Base-by-base conservation (phyloP, 2,113 vertebrate species). In the Theristicus caerulescens region DNA sequence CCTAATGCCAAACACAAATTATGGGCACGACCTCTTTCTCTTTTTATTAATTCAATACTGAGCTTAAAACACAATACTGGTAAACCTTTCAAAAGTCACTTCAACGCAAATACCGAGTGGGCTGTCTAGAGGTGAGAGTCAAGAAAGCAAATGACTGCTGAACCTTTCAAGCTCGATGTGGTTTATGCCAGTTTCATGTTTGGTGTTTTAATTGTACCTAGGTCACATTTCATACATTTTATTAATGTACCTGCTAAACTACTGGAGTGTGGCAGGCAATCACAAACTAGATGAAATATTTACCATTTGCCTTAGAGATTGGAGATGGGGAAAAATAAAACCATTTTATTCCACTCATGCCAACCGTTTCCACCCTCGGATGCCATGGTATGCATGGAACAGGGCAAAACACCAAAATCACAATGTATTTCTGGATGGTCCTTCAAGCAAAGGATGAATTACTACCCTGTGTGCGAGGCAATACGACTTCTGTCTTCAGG, bases 1-100 rank as follows among this genome's bases (percentile, higher is more conserved):
- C 84, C 86, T 72, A 92, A 96, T 47, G 65, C 72, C 82, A 89
- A 79, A 87, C 88, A 94, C 59, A 96, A 96, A 96, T 94, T 93
- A 92, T 86, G 76, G 83, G 62, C 82, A 92, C 1, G 88, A 94
- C 82, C 86, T 95, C 88, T 93, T 97, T 97, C 88, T 96, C 58
- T 83, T 84, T 90, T 47, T 87, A 93, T 96, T 94, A 97, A 93
- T 91, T 77, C 79, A 64, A 31, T 61, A 70, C 57, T 59, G 88
- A 86, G 26, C 70, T 80, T 64, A 78, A 91, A 91, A 40, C 64
- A 70, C 78, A 59, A 66, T 20, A 13, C 40, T 67, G 17, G 74
- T 46, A 58, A 82, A 51, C 1, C 0, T 4, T 76, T 84, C 66
- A 34, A n/a, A 38, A 90, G 58, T 38, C 31, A 1, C 47, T 64